Percentiles rank a stretch among this genome's conserved stretches.
These are phyloP conservation scores for Chrysolina americana DNA, from an alignment of 2,888 invertebrate species.

Conservation along the genomic window DNA sequence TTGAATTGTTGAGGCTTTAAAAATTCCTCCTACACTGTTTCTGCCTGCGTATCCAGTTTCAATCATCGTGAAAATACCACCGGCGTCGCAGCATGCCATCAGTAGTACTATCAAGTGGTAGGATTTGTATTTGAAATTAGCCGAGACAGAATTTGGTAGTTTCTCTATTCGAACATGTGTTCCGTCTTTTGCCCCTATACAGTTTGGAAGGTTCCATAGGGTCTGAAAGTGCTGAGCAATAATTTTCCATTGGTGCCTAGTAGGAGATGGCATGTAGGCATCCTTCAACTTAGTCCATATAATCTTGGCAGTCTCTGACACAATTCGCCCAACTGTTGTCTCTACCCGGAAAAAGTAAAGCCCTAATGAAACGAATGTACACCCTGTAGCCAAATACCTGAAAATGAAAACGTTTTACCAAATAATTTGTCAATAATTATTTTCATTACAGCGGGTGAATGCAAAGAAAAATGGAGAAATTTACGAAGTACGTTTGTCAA, in stretches of 20 bases:
- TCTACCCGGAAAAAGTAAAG: slow-evolving; percentile 22
- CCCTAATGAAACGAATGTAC: slow-evolving; percentile 27
- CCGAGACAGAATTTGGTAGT: slow-evolving; percentile 26
- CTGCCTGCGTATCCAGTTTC: slow-evolving; percentile 18
- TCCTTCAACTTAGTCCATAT: slow-evolving; percentile 29
- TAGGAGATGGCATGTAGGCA: slow-evolving; percentile 26
- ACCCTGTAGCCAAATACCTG: slow-evolving; percentile 23
- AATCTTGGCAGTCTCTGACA: slow-evolving; percentile 17
- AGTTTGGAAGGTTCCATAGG: no score
- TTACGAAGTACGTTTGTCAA: slow-evolving; percentile 17
- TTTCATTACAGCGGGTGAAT: slow-evolving; percentile 34
- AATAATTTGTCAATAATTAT: background rate
- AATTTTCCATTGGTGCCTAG: slow-evolving; percentile 20
- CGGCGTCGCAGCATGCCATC: slow-evolving; percentile 27
- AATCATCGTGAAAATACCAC: slow-evolving; percentile 15
- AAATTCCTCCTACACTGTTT: slow-evolving; percentile 29
- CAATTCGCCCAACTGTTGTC: slow-evolving; percentile 27
- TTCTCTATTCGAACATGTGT: slow-evolving; percentile 4
- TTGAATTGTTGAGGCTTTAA: slow-evolving; percentile 15
- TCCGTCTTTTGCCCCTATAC: no score
- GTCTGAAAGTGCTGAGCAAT: no score
- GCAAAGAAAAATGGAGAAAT: slow-evolving; percentile 37
- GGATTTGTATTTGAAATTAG: slow-evolving; percentile 40
- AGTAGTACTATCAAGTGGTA: slow-evolving; percentile 32
- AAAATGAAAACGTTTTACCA: background rate